These are phyloP conservation scores for Helicoverpa armigera DNA, from an alignment of 1,140 invertebrate species.

Conservation along the genomic window DNA sequence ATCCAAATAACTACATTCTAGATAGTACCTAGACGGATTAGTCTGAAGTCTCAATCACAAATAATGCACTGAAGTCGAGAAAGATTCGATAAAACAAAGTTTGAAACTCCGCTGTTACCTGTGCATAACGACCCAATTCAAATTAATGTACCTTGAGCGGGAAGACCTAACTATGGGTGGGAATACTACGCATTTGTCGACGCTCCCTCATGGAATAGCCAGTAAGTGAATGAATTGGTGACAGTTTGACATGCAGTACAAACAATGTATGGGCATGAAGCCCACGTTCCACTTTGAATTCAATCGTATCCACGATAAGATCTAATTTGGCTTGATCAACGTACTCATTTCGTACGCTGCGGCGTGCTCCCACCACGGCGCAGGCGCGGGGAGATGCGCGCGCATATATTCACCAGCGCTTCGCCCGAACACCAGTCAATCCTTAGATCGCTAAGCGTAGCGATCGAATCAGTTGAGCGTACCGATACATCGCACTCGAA, in stretches of 20 bases:
- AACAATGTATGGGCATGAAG: conserved; percentile 18
- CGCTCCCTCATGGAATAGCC: conserved; percentile 26
- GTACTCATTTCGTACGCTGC: conserved; percentile 23
- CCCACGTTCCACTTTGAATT: neutral
- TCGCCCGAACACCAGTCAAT: conserved; percentile 75
- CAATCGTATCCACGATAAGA: conserved; percentile 1
- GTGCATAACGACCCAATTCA: conserved; percentile 29
- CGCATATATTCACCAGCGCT: conserved; percentile 78
- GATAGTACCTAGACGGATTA: too few species aligned
- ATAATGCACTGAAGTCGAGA: neutral
- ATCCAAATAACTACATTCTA: too few species aligned
- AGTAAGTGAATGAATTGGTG: conserved; percentile 46
- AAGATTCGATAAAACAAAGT: conserved; percentile 2
- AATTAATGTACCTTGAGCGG: conserved; percentile 40
- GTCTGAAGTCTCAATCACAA: neutral
- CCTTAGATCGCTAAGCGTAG: conserved; percentile 61
- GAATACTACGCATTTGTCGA: conserved; percentile 15
- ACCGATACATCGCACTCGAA: conserved; percentile 52
- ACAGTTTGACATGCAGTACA: conserved; percentile 42
- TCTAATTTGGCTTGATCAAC: neutral
- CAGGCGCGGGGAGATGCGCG: conserved; percentile 78
- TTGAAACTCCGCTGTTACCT: conserved; percentile 12
- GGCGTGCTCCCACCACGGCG: conserved; percentile 70
- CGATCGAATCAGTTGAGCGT: conserved; percentile 58
- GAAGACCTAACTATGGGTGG: conserved; percentile 47